Evolutionary conservation across 1,140 invertebrate species (phyloP).

Genomic region (Bursaphelenchus mucronatus): DNA sequence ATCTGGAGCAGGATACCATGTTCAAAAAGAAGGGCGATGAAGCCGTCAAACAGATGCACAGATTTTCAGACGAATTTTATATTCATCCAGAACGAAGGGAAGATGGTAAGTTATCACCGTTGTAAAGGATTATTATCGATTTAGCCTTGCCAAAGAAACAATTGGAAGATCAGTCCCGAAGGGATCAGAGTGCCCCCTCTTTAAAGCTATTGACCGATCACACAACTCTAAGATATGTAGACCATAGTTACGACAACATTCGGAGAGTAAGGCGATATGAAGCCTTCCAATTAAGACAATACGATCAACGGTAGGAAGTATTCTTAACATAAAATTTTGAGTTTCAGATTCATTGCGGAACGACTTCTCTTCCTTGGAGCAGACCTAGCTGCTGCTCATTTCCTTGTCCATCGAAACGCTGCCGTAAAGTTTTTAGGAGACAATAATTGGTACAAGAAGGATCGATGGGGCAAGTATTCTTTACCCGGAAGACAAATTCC

Average conservation of each 20-base stretch:
- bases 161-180: slow-evolving; percentile 42
- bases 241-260: slow-evolving; percentile 58
- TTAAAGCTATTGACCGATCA: slow-evolving; percentile 49
- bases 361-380: slow-evolving; percentile 65
- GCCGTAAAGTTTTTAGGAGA: slow-evolving; percentile 69
- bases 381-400: slow-evolving; percentile 73
- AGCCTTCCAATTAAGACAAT: slow-evolving; percentile 51
- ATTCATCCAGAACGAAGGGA: slow-evolving; percentile 44
- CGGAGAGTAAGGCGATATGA: slow-evolving; percentile 44
- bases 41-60: slow-evolving; percentile 33
- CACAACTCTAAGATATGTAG: slow-evolving; percentile 54
- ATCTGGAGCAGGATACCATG: slow-evolving; percentile 44
- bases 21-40: slow-evolving; percentile 36
- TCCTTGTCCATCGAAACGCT: slow-evolving; percentile 69
- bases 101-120: slow-evolving; percentile 36
- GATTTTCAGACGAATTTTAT: slow-evolving; percentile 41
- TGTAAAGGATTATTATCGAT: background rate
- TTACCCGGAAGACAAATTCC: slow-evolving; percentile 65
- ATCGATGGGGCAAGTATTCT: slow-evolving; percentile 51
- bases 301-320: slow-evolving; percentile 53
- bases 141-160: slow-evolving; percentile 51
- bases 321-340: background rate
- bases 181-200: slow-evolving; percentile 43
- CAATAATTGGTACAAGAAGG: slow-evolving; percentile 61
- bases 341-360: slow-evolving; percentile 62